Conservation (phyloP, 2,113 vertebrate genomes). For the Neoarius graeffei region DNA sequence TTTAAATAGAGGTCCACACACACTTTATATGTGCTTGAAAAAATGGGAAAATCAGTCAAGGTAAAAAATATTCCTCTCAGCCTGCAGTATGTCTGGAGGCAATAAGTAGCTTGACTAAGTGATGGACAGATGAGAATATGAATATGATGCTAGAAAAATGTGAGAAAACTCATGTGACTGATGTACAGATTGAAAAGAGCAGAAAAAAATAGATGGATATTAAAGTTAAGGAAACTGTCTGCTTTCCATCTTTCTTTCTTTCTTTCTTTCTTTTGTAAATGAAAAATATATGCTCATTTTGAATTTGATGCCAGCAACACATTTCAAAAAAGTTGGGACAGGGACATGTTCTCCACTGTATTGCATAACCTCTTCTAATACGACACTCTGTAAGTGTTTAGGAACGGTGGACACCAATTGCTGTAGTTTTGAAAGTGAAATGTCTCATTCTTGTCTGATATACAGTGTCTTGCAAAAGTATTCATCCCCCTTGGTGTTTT, state of each 20-base stretch:
- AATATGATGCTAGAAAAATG: neutral
- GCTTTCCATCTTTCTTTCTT: neutral
- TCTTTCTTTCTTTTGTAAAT: neutral
- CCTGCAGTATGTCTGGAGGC: neutral
- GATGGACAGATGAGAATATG: neutral
- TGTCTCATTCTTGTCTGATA: too few relatives aligned
- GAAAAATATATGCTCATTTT: too few relatives aligned
- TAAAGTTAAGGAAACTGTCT: neutral
- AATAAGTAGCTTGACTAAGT: neutral
- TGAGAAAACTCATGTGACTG: neutral
- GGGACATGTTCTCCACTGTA: too few relatives aligned
- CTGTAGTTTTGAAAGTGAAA: too few relatives aligned
- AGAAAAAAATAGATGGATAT: too few relatives aligned
- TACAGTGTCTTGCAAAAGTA: too few relatives aligned
- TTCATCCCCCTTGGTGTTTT: too few relatives aligned
- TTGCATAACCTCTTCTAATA: too few relatives aligned
- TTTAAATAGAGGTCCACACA: neutral
- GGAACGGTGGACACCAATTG: too few relatives aligned
- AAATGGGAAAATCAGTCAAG: neutral
- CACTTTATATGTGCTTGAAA: neutral
- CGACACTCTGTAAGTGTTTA: too few relatives aligned
- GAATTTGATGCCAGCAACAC: too few relatives aligned
- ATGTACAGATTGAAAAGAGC: neutral
- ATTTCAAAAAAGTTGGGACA: too few relatives aligned
- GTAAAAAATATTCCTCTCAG: neutral